Evolutionary conservation across 2,113 vertebrate species (phyloP).

Genomic region (Raja brachyura): DNA sequence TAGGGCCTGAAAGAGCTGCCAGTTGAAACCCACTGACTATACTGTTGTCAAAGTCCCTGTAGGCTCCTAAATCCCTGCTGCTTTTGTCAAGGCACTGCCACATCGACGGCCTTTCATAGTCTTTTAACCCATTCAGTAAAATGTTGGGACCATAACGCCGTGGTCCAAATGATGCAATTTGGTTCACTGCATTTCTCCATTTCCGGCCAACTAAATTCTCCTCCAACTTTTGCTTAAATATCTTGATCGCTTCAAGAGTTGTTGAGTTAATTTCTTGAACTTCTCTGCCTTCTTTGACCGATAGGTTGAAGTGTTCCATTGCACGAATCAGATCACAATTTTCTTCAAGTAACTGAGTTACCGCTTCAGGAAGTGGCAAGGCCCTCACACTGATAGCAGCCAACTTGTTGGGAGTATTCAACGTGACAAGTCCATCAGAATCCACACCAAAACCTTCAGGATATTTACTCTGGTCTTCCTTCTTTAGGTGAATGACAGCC

Average conservation of each 20-base stretch:
- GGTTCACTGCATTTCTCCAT: conserved; percentile 79
- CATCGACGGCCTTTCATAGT: conserved; percentile 66
- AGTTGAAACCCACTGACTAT: conserved; percentile 89
- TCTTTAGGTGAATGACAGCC: conserved; percentile 81
- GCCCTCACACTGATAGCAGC: conserved; percentile 75
- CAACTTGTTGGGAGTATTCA: conserved; percentile 80
- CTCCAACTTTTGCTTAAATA: conserved; percentile 70
- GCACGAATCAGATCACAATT: conserved; percentile 76
- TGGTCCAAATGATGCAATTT: conserved; percentile 90
- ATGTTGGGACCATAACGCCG: conserved; percentile 90
- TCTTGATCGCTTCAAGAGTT: conserved; percentile 65
- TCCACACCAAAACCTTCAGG: conserved; percentile 77
- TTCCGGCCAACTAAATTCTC: conserved; percentile 71
- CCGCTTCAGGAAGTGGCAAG: conserved; percentile 75
- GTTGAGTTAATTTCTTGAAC: conserved; percentile 59
- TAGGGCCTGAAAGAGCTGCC: conserved; percentile 80
- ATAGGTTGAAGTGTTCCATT: conserved; percentile 74
- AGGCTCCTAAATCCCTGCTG: conserved; percentile 46
- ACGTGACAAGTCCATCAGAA: conserved; percentile 71
- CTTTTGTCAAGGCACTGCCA: conserved; percentile 70
- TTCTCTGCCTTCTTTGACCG: conserved; percentile 68
- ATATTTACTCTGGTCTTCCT: conserved; percentile 71
- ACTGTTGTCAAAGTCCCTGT: conserved; percentile 81
- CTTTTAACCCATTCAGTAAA: conserved; percentile 69
- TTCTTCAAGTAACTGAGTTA: conserved; percentile 73